Base-by-base conservation (phyloP, 2,888 invertebrate genomes). In the Eubasilissa splendida region DNA sequence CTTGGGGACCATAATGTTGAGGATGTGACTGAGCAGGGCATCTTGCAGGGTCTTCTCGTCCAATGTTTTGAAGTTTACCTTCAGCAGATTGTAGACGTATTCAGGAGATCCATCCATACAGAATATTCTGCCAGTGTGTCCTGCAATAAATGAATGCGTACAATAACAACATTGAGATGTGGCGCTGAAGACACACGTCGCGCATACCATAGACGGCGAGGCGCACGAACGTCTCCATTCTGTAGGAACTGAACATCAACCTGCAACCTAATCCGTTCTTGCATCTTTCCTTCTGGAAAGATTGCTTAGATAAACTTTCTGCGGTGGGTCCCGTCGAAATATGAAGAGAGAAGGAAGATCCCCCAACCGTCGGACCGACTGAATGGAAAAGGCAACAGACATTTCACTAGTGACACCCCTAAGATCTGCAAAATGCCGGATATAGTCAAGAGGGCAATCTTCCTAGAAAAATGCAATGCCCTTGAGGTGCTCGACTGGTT, bases 71-170 rank as follows among this genome's bases (percentile, higher is more conserved):
- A 92, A 85, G 3, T 92, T 89, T 10, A 92, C 85, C 2, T 92
- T 88, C 2, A 92, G 85, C 0, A 93, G 85, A 0, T 90, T 88
- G 85, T 93, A 92, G 22, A 96, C 88, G 85, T 93, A 93, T 56
- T 93, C 92, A 0, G 96, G 96, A 0, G 95, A 91, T 11, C 97
- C 97, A 86, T 98, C 98, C 71, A 99, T 90, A 12, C 96, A 91
- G 85, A 95, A 89, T 1, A 96, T 85, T 65, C 91, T 90, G 3
- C 95, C 95, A 12, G 86, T 88, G 84, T 89, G 88, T 84, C 90
- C 90, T 90, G 85, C 2, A 66, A 52, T 11, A 9, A 53, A 53
- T 50, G 14, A 59, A 42, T 2, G 42, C 42, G 3, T 4, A 42
- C 4, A 42, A 42, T 56, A 56, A 10, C 56, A 56, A 10, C 11